A percentile compares a stretch with the other conserved stretches of the same genome.
Evolutionary conservation across 2,888 invertebrate genomes (phyloP).

Genomic region (Microplitis manilae): DNA sequence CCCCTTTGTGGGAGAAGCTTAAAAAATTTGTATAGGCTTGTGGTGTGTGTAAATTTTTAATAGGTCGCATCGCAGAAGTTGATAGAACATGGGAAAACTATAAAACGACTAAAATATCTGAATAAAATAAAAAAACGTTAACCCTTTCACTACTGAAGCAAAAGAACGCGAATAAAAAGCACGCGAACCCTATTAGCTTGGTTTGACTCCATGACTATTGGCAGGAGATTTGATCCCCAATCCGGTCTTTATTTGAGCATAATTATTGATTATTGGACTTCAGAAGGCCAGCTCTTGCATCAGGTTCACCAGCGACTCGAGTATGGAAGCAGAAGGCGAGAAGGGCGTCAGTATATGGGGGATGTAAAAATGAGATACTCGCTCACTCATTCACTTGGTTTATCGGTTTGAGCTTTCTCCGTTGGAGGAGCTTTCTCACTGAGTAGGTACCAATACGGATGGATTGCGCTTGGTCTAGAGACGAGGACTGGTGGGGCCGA

Average conservation of each 20-base stretch:
- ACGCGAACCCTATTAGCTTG: no score
- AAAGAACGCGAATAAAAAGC: no score
- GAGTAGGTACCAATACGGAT: constrained; percentile 36
- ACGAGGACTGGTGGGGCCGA: constrained; percentile 53
- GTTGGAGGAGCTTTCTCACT: constrained; percentile 24
- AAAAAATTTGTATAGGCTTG: no score
- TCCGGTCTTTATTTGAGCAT: constrained; percentile 75
- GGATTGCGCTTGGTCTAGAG: constrained; percentile 61
- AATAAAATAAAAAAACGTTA: constrained; percentile 37
- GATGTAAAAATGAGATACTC: background rate
- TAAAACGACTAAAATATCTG: no score
- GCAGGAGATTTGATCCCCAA: constrained; percentile 58
- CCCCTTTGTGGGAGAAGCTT: no score
- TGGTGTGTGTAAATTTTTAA: no score
- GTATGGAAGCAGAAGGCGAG: constrained; percentile 43
- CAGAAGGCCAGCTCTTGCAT: constrained; percentile 66
- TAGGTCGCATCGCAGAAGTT: no score
- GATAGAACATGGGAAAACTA: no score
- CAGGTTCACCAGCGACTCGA: constrained; percentile 51
- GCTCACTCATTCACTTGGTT: background rate
- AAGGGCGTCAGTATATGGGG: constrained; percentile 51
- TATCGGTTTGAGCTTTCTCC: background rate
- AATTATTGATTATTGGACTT: constrained; percentile 77
- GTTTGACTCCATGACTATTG: constrained; percentile 49
- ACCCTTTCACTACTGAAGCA: constrained; percentile 40